Conservation (phyloP, 2,113 vertebrate species). For the Ifrita kowaldi region DNA sequence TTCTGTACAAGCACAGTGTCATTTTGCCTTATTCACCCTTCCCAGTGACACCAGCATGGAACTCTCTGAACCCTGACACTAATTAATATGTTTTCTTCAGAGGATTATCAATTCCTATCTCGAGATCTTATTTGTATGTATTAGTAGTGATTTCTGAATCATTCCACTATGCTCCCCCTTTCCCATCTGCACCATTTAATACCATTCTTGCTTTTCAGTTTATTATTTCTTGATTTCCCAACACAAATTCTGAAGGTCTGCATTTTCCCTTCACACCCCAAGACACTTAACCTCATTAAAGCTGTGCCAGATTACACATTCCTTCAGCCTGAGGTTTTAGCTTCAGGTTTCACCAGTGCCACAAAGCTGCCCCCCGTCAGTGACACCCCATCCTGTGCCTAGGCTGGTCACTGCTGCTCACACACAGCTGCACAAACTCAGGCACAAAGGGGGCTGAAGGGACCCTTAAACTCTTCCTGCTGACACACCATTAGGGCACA, state of each 20-base stretch:
- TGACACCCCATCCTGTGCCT: neutral
- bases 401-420: neutral
- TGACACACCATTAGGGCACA: neutral
- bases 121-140: neutral
- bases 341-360: neutral
- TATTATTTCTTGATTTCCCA: neutral
- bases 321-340: neutral
- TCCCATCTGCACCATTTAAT: neutral
- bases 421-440: neutral
- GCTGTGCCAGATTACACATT: neutral
- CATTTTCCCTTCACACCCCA: neutral
- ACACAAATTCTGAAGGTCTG: neutral
- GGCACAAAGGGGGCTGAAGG: neutral
- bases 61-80: neutral
- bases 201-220: neutral
- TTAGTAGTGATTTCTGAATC: neutral
- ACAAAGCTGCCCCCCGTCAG: neutral
- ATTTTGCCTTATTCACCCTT: neutral
- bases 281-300: neutral
- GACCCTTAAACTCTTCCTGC: neutral
- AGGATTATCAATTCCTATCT: neutral
- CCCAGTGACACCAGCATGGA: neutral
- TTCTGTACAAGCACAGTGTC: neutral
- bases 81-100: neutral
- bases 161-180: neutral